A percentile compares a stretch with the other conserved stretches of the same genome.
Conservation (phyloP, 2,888 invertebrate species). For the Amiota mariae region DNA sequence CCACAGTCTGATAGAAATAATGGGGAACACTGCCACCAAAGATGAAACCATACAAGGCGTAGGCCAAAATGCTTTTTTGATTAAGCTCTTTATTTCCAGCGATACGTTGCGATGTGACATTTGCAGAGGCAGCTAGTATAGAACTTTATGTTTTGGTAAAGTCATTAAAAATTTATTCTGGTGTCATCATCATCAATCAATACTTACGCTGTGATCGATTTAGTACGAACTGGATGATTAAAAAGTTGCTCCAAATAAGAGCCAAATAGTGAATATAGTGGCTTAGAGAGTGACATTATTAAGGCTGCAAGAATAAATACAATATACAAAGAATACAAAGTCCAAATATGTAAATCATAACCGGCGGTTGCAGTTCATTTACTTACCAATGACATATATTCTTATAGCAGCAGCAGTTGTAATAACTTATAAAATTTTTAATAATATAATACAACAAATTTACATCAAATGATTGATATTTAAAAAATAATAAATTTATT, state of each 20-base stretch:
- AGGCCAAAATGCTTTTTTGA: conserved; percentile 81
- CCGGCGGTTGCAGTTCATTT: no score
- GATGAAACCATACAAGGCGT: conserved; percentile 84
- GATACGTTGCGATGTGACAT: conserved; percentile 82
- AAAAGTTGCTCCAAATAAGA: conserved; percentile 85
- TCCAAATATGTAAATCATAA: background rate
- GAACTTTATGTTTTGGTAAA: conserved; percentile 76
- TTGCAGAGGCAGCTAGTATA: conserved; percentile 82
- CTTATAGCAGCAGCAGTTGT: no score
- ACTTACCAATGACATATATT: no score
- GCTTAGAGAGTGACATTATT: conserved; percentile 76
- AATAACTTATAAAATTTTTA: no score
- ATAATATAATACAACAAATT: no score
- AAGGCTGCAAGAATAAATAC: conserved; percentile 29
- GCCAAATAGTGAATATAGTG: conserved; percentile 80
- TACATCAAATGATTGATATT: no score
- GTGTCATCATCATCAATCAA: background rate
- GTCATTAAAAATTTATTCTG: background rate
- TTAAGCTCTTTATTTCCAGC: conserved; percentile 79
- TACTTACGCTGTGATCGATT: conserved; percentile 84
- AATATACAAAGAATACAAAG: conserved; percentile 66
- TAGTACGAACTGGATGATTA: conserved; percentile 84
- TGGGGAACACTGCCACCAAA: conserved; percentile 88
- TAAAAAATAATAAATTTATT: no score
- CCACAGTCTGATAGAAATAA: conserved; percentile 81